Percentiles rank a stretch among this genome's conserved stretches.
phyloP scores from a whole-genome alignment of 2,888 invertebrate genomes.

The Dioctria linearis region DNA sequence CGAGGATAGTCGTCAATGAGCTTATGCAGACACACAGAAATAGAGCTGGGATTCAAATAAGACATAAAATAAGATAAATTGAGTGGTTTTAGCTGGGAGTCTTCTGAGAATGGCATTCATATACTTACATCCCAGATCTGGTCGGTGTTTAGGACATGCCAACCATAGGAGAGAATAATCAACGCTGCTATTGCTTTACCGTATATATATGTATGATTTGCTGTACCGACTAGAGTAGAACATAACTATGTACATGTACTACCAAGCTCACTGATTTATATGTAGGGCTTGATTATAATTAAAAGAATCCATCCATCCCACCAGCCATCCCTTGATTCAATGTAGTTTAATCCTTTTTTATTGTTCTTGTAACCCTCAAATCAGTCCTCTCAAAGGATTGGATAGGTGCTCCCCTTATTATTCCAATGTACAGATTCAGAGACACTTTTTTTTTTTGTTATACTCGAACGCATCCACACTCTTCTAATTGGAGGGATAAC shows the following conservation, averaged over 20 bases:
- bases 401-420: background rate
- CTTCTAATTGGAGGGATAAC: conserved; percentile 2
- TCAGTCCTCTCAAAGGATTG: conserved; percentile 48
- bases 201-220: conserved; percentile 15
- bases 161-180: conserved; percentile 30
- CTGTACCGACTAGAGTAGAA: background rate
- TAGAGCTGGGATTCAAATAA: conserved; percentile 55
- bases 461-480: background rate
- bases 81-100: conserved; percentile 56
- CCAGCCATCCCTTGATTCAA: conserved; percentile 50
- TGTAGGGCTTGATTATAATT: conserved; percentile 57
- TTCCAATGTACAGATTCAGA: background rate
- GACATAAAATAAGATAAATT: conserved; percentile 59
- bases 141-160: background rate
- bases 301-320: conserved; percentile 52
- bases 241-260: background rate
- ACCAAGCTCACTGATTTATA: conserved; percentile 40
- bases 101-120: conserved; percentile 25
- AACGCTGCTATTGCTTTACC: conserved; percentile 30
- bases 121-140: background rate
- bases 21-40: conserved; percentile 22
- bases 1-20: conserved; percentile 49
- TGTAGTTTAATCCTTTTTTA: conserved; percentile 58
- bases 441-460: background rate
- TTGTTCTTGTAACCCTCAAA: conserved; percentile 53